A percentile compares a stretch with the other conserved stretches of the same genome.
Conservation (phyloP, 2,888 invertebrate species). For the Machimus rusticus region DNA sequence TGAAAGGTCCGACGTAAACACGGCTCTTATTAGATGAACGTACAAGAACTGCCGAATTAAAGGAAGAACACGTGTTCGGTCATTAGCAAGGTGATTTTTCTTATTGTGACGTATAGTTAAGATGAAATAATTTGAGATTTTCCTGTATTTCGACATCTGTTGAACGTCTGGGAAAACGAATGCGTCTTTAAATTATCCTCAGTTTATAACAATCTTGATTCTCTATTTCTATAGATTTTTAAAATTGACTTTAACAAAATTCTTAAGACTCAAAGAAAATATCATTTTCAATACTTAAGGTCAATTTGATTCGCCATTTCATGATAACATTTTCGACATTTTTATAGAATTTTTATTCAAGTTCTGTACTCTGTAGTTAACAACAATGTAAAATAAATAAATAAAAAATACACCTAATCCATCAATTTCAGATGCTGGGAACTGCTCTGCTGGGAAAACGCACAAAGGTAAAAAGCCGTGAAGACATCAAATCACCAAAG, state of each 20-base stretch:
- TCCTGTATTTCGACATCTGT: background rate
- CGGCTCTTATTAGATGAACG: background rate
- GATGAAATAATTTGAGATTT: background rate
- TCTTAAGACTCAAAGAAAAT: background rate
- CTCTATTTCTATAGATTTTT: background rate
- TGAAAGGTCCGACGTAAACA: background rate
- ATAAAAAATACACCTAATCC: background rate
- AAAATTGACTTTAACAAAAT: background rate
- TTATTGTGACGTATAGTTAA: background rate
- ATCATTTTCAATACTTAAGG: background rate
- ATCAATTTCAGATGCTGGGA: conserved; percentile 60
- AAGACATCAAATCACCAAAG: background rate
- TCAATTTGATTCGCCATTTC: background rate
- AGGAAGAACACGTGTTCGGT: background rate
- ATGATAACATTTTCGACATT: background rate
- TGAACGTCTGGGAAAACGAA: background rate
- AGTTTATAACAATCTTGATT: background rate
- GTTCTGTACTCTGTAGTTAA: background rate
- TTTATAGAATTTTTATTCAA: background rate
- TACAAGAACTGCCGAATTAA: background rate
- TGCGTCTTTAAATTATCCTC: background rate
- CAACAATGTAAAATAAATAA: background rate
- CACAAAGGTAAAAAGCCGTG: conserved; percentile 55
- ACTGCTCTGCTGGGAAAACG: conserved; percentile 62
- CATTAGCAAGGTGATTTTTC: background rate